Evolutionary conservation across 2,113 vertebrate genomes (phyloP), one percentile per base, ranked within the genome.

Genomic region (Rhea americana): DNA sequence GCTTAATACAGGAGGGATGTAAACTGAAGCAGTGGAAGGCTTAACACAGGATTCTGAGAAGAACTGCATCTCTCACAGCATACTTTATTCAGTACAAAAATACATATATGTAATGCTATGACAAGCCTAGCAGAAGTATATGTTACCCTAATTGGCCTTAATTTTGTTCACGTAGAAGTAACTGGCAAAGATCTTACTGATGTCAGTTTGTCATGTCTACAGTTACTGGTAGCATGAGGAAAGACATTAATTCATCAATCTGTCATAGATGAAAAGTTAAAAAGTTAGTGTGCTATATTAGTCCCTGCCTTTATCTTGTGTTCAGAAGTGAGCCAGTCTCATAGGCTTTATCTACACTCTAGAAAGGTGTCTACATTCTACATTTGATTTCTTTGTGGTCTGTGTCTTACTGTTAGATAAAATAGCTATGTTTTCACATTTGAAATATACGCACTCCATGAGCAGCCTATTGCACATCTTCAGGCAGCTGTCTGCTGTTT

Each of bases 21-120:
- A 89, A 86, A 83, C 9, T 53, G 55, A 74, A 83, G 14, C 25
- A 50, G 14, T 37, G 25, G 26, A 93, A 88, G 14, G 70, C 50
- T 88, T n/a, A 67, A 61, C 28, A 93, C 74, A 83, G 37, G 15
- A 70, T 48, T 67, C 37, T 43, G 81, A 59, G 51, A 91, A 43
- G 20, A 71, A 61, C 2, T 1, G 1, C 1, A 0, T 70, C 48
- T 91, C 30, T 76, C 35, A 73, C 19, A 45, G 20, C 7, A 5
- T 56, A 13, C 35, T 73, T 68, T 82, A 73, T 30, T n/a, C 25
- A 89, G 12, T 53, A 66, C 2, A 0, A 70, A 68, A 20, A 30
- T 56, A 25, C 37, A 15, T 84, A 25, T 58, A 25, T 19, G 4
- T 39, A 65, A 93, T 53, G 28, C 3, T 70, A n/a, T 20, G 37